phyloP scores from a whole-genome alignment of 2,113 vertebrate species.

The Genyomyrus donnyi region DNA sequence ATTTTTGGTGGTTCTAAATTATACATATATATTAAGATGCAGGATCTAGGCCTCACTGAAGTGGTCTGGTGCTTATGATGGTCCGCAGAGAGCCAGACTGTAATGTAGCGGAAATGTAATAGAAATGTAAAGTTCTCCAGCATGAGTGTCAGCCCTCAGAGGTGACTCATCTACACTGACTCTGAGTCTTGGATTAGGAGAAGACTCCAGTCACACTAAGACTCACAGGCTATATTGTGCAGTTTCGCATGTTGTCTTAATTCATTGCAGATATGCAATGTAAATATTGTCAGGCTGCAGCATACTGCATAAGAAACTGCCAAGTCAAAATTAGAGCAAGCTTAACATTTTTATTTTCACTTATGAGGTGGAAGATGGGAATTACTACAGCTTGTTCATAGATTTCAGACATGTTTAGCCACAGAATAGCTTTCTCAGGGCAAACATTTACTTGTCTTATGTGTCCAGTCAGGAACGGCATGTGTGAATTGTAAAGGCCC shows the following conservation, averaged over 20 bases:
- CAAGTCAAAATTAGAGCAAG: background rate
- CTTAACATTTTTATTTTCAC: background rate
- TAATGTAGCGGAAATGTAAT: background rate
- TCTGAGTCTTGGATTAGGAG: background rate
- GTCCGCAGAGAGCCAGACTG: background rate
- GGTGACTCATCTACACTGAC: background rate
- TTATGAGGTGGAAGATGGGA: background rate
- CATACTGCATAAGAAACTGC: background rate
- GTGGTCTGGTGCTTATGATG: background rate
- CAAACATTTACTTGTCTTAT: background rate
- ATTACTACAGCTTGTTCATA: background rate
- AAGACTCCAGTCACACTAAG: background rate
- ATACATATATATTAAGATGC: background rate
- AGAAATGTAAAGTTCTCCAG: background rate
- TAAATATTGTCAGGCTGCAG: background rate
- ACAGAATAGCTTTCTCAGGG: background rate
- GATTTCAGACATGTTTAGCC: background rate
- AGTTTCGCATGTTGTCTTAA: background rate
- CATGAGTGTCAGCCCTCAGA: background rate
- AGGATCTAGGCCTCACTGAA: background rate
- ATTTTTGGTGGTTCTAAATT: background rate
- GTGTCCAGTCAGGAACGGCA: background rate
- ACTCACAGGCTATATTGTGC: background rate
- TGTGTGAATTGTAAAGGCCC: background rate
- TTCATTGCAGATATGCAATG: background rate